These are phyloP conservation scores for Zelostemma sp. DNA, from an alignment of 1,140 invertebrate genomes.

Conservation along the genomic window DNA sequence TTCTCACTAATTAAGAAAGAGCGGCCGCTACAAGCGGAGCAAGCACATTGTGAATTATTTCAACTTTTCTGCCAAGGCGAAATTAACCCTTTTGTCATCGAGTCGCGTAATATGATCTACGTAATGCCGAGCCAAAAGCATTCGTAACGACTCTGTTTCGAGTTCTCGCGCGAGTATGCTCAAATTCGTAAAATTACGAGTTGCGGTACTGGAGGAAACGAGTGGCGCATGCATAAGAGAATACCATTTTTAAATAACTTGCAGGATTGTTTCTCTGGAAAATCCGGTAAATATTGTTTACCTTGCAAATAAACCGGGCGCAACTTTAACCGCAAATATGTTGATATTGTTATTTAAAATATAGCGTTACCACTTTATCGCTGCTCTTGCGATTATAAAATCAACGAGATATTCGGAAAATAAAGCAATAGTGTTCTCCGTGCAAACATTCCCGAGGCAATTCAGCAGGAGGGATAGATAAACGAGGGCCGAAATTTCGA, in stretches of 20 bases:
- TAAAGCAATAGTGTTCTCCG: too few relatives aligned
- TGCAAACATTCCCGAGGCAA: background rate
- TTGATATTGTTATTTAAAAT: background rate
- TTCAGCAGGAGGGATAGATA: background rate
- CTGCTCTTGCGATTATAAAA: too few relatives aligned
- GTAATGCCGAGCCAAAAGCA: conserved; percentile 36
- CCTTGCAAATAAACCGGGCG: conserved; percentile 35
- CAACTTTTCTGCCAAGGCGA: conserved; percentile 18
- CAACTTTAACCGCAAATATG: background rate
- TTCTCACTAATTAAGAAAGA: conserved; percentile 31
- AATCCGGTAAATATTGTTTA: conserved; percentile 29
- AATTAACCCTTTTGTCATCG: conserved; percentile 23
- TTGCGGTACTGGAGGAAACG: conserved; percentile 25
- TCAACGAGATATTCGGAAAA: too few relatives aligned
- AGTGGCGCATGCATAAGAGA: conserved; percentile 26
- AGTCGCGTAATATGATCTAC: conserved; percentile 22
- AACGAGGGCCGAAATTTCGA: background rate
- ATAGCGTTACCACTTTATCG: too few relatives aligned
- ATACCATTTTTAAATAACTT: conserved; percentile 38
- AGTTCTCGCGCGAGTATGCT: conserved; percentile 23
- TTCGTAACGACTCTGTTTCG: conserved; percentile 34
- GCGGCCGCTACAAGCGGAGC: conserved; percentile 6
- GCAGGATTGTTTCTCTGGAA: conserved; percentile 23
- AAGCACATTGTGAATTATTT: conserved; percentile 23
- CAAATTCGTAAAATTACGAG: conserved; percentile 36